Conservation (phyloP, 1,140 invertebrate species). For the Holcopasites calliopsidis region DNA sequence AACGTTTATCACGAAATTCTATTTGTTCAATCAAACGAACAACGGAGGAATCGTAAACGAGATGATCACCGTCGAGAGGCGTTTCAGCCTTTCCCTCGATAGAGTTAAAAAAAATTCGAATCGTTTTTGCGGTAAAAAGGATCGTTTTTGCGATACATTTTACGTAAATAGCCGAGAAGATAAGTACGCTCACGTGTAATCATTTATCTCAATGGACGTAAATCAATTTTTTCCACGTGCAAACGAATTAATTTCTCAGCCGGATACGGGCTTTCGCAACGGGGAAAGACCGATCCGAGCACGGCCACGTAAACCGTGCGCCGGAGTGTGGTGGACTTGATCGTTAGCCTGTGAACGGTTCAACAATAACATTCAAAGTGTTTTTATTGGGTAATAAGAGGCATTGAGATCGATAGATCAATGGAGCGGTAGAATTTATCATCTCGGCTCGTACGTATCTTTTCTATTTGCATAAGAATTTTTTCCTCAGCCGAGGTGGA, state of each 20-base stretch:
- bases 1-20: too few species aligned
- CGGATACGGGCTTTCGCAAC: slow-evolving; percentile 56
- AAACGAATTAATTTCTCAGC: slow-evolving; percentile 46
- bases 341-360: slow-evolving; percentile 54
- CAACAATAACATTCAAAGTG: slow-evolving; percentile 40
- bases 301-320: slow-evolving; percentile 35
- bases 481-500: background rate
- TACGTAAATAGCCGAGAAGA: too few species aligned
- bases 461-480: slow-evolving; percentile 11
- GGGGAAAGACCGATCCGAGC: slow-evolving; percentile 50
- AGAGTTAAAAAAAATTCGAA: too few species aligned
- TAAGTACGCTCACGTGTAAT: background rate
- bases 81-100: background rate
- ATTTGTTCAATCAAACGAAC: too few species aligned
- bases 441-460: background rate
- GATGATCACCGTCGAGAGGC: background rate
- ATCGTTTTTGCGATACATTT: too few species aligned
- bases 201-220: slow-evolving; percentile 6
- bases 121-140: too few species aligned
- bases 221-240: slow-evolving; percentile 27
- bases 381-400: slow-evolving; percentile 36
- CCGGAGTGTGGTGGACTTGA: slow-evolving; percentile 12
- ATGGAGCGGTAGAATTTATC: slow-evolving; percentile 31
- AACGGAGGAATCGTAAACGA: background rate
- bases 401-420: slow-evolving; percentile 42